Evolutionary conservation across 2,797 vertebrate species (phyloP), one percentile per base, ranked within the genome.

Genomic region (Sebastes elongatus): DNA sequence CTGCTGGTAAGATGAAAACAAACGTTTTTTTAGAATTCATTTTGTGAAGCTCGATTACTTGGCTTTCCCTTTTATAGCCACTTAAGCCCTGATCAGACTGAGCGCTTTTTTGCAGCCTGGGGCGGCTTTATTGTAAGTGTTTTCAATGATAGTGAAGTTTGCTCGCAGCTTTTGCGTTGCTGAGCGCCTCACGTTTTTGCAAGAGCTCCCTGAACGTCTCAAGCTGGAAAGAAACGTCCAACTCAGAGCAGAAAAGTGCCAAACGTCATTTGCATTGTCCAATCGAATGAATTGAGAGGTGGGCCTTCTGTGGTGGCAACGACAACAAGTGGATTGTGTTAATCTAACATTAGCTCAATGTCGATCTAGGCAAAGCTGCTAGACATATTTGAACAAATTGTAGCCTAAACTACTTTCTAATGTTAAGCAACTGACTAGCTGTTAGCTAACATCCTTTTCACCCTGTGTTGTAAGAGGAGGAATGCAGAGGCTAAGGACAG

Each of bases 1-100:
- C 98, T 1, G 98, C 98, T 46, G 97, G 97, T 92, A 53, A 79
- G 76, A 69, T 28, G 5, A 28, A 25, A 9, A 49, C 2, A 18
- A 57, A 28, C 7, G 1, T 9, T 49, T 23, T 2, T 18, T 55
- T 23, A 18, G 16, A 64, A 52, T 22, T 22, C 6, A 30, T 64
- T 65, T 22, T 16, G 25, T 53, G 46, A 20, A 63, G 9, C 49
- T 53, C 8, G 1, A 49, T 49, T 49, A 49, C 46, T 49, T 1
- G 1, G 46, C 46, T 49, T 49, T 49, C 7, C 16, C 5, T 18
- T 18, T 65, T 69, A 46, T 2, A 59, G 6, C 7, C 18, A 55
- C 9, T 7, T 11, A 55, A 1, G 22, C 22, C 22, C 5, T 23
- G 52, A 13, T 55, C 53, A 55, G 1, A 55, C 53, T 62, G n/a